Evolutionary conservation across 2,797 vertebrate genomes (phyloP).

Genomic region (Potorous gilbertii): DNA sequence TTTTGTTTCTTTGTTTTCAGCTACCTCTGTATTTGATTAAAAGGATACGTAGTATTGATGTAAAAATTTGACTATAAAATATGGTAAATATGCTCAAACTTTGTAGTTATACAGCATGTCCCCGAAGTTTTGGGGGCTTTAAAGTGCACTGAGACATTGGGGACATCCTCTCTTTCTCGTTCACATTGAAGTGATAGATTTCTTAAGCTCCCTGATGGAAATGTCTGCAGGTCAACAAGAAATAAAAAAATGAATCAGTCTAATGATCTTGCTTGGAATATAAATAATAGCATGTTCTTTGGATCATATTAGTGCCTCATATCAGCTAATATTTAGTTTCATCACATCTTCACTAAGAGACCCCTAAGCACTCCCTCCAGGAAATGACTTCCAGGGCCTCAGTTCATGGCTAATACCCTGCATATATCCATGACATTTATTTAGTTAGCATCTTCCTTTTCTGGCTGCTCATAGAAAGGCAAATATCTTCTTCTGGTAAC

Average conservation of each 20-base stretch:
- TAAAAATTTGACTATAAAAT: background rate
- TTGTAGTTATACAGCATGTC: background rate
- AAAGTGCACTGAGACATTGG: background rate
- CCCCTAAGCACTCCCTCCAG: background rate
- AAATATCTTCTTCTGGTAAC: background rate
- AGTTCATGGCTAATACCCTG: background rate
- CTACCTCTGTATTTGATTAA: slow-evolving; percentile 4
- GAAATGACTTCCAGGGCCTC: background rate
- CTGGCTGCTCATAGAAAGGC: background rate
- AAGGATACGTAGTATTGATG: background rate
- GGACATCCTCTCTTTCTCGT: background rate
- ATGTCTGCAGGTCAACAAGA: background rate
- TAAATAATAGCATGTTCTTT: slow-evolving; percentile 17
- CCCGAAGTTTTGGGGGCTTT: background rate
- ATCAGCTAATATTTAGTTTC: background rate
- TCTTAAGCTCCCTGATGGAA: background rate
- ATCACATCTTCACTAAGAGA: background rate
- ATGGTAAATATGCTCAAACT: background rate
- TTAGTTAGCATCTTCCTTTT: background rate
- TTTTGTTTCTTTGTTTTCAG: background rate
- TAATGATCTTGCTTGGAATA: background rate
- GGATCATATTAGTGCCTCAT: background rate
- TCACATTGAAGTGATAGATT: background rate
- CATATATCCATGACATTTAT: background rate
- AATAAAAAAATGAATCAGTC: background rate